Evolutionary conservation across 2,888 invertebrate genomes (phyloP).

Genomic region (Acanthosoma haemorrhoidale): DNA sequence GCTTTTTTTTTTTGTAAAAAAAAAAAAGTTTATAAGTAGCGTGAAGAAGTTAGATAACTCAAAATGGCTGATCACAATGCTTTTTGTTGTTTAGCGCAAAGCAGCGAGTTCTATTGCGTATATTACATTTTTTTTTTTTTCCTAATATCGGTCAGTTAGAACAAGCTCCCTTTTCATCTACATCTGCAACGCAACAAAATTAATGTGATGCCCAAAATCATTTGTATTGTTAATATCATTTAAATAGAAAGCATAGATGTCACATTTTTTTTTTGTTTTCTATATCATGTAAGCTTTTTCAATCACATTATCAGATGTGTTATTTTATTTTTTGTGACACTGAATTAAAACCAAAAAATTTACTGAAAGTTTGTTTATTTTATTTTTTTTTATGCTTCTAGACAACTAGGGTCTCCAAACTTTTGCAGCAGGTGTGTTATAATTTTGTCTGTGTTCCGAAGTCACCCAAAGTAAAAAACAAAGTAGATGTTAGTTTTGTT

Average conservation of each 20-base stretch:
- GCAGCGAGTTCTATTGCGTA: conserved; percentile 11
- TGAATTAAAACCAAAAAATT: neutral
- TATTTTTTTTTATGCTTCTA: conserved; percentile 17
- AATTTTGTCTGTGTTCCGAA: conserved; percentile 23
- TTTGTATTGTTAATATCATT: neutral
- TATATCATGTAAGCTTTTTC: neutral
- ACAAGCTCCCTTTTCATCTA: neutral
- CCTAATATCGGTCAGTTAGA: neutral
- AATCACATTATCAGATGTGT: neutral
- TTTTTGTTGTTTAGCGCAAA: conserved; percentile 16
- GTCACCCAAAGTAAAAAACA: conserved; percentile 22
- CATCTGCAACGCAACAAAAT: neutral
- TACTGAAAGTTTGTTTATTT: neutral
- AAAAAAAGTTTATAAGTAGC: conserved; percentile 8
- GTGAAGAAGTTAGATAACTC: conserved; percentile 7
- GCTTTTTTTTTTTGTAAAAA: neutral
- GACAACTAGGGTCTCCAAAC: conserved; percentile 33
- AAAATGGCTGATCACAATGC: conserved; percentile 27
- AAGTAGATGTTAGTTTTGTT: no score
- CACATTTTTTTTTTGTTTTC: conserved; percentile 6
- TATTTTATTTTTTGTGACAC: neutral
- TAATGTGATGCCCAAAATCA: conserved; percentile 6
- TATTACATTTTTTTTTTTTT: neutral
- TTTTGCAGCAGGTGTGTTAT: conserved; percentile 31
- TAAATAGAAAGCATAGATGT: neutral